Evolutionary conservation across 2,888 invertebrate species (phyloP).

Genomic region (Tenodera sinensis): DNA sequence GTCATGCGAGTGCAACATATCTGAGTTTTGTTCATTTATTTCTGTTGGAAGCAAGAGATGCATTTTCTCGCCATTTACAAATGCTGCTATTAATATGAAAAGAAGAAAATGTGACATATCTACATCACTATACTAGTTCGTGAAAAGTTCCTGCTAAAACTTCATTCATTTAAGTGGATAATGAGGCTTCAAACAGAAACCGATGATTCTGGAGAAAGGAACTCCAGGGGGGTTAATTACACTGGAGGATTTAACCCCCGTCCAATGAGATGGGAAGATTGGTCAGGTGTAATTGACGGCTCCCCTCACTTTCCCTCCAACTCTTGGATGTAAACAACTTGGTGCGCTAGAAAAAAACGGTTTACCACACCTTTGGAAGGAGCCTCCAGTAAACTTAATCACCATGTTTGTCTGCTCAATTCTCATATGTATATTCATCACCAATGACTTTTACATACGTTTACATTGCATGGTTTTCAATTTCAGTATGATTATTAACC

Average conservation of each 20-base stretch:
- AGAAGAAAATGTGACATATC: background rate
- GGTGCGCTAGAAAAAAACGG: background rate
- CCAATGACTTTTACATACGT: too few species aligned
- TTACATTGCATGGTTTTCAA: too few species aligned
- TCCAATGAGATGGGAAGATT: background rate
- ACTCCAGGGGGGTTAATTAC: background rate
- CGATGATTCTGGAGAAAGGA: background rate
- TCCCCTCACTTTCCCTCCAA: too few species aligned
- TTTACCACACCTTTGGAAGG: background rate
- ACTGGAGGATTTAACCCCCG: background rate
- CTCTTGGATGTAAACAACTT: background rate
- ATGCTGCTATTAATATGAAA: background rate
- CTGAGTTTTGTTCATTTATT: too few species aligned
- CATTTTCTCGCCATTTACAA: too few species aligned
- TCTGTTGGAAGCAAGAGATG: too few species aligned
- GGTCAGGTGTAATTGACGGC: background rate
- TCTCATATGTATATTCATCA: too few species aligned
- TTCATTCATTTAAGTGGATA: background rate
- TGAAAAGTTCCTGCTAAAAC: background rate
- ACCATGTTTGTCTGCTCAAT: too few species aligned
- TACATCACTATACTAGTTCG: background rate
- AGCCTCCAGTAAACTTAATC: too few species aligned
- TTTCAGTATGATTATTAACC: too few species aligned
- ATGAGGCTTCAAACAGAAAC: background rate
- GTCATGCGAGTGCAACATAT: too few species aligned